Conservation (phyloP, 2,113 vertebrate genomes). For the Phrynosoma blainvillii region DNA sequence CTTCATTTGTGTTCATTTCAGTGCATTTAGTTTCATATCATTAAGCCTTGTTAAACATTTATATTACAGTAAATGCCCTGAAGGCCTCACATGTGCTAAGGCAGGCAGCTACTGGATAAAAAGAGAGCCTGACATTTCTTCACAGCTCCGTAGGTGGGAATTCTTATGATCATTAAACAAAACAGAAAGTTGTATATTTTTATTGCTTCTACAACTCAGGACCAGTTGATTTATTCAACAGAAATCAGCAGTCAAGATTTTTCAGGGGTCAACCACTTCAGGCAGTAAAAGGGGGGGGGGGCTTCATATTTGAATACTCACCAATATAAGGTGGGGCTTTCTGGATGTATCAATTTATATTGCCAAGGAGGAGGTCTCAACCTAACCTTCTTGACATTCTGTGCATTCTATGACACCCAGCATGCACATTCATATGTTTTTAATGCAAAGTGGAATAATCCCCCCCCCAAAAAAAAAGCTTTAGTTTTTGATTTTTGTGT, state of each 20-base stretch:
- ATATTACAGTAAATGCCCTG: not conserved
- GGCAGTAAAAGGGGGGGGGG: too few relatives aligned
- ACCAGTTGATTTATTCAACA: too few relatives aligned
- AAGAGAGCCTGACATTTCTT: not conserved
- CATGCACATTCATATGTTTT: too few relatives aligned
- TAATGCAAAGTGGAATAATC: too few relatives aligned
- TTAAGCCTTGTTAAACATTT: conserved; percentile 26
- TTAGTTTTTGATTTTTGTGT: too few relatives aligned
- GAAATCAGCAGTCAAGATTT: not conserved
- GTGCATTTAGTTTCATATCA: conserved; percentile 11
- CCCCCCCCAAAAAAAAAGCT: too few relatives aligned
- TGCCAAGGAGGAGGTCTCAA: too few relatives aligned
- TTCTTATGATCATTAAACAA: not conserved
- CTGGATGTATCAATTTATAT: too few relatives aligned
- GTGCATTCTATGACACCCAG: too few relatives aligned
- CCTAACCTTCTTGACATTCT: too few relatives aligned
- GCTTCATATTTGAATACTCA: too few relatives aligned
- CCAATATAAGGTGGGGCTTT: too few relatives aligned
- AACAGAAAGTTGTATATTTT: not conserved
- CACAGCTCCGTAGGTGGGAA: not conserved
- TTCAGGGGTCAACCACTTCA: not conserved
- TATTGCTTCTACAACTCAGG: not conserved
- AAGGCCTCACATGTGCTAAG: not conserved
- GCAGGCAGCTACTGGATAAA: not conserved
- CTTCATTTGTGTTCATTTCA: not conserved